phyloP scores from a whole-genome alignment of 2,113 vertebrate species.

The Eretmochelys imbricata region DNA sequence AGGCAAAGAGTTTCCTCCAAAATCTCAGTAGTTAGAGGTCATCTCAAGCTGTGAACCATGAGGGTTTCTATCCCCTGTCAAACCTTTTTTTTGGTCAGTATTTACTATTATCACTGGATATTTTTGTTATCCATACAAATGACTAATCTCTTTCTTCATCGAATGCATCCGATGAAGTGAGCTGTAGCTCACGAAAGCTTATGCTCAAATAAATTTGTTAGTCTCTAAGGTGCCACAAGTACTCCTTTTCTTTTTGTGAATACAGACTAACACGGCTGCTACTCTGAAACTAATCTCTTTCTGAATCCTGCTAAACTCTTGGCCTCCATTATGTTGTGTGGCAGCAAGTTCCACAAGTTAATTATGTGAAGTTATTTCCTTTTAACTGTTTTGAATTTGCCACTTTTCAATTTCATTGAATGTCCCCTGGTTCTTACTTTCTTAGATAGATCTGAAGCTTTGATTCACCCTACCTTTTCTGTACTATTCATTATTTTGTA shows the following conservation, averaged over 20 bases:
- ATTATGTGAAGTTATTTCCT: background rate
- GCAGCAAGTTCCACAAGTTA: background rate
- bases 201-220: no score
- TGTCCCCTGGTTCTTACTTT: background rate
- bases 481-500: background rate
- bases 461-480: background rate
- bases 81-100: background rate
- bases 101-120: background rate
- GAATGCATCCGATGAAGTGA: no score
- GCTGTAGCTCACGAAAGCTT: no score
- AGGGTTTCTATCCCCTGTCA: background rate
- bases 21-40: background rate
- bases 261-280: no score
- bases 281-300: background rate
- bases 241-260: no score
- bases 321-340: background rate
- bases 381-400: background rate
- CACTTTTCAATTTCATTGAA: background rate
- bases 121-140: background rate
- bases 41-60: background rate
- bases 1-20: background rate
- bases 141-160: background rate
- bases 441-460: background rate
- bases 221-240: no score
- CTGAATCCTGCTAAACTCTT: background rate